A percentile compares a stretch with the other conserved stretches of the same genome.
phyloP scores from a whole-genome alignment of 2,113 vertebrate genomes.

The Anoplopoma fimbria region DNA sequence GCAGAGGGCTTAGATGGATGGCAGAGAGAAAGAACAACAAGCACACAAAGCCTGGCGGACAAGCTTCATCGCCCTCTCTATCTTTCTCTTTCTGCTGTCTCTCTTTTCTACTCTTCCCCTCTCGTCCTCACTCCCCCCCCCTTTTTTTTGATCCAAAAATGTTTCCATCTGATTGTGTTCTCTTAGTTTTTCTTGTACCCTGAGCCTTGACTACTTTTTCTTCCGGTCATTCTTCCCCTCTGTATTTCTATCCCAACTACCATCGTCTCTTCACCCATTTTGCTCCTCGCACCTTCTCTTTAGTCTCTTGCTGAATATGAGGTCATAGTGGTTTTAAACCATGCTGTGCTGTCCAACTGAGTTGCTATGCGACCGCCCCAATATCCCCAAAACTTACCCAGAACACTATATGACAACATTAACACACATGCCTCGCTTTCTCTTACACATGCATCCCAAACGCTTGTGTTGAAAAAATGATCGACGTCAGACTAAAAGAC shows the following conservation, averaged over 20 bases:
- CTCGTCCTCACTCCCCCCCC: background rate
- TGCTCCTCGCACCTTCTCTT: background rate
- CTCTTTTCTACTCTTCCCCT: slow-evolving; percentile 35
- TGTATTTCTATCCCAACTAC: background rate
- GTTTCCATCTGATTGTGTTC: slow-evolving; percentile 45
- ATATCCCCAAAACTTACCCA: slow-evolving; percentile 6
- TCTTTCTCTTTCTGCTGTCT: slow-evolving; percentile 40
- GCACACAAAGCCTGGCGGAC: slow-evolving; percentile 79
- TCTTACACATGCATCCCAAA: background rate
- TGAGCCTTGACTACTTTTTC: background rate
- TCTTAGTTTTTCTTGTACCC: background rate
- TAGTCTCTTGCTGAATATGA: slow-evolving; percentile 7
- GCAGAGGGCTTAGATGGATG: slow-evolving; percentile 82
- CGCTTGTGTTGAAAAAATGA: background rate
- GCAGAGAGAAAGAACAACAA: slow-evolving; percentile 75
- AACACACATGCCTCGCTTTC: background rate
- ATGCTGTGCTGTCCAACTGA: slow-evolving; percentile 5
- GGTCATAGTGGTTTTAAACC: slow-evolving; percentile 25
- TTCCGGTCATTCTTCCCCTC: background rate
- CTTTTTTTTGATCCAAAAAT: slow-evolving; percentile 28
- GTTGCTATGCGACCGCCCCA: slow-evolving; percentile 30
- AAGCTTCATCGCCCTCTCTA: slow-evolving; percentile 74
- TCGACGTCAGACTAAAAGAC: background rate
- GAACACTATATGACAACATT: slow-evolving; percentile 1
- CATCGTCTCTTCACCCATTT: background rate